Evolutionary conservation across 2,113 vertebrate genomes (phyloP), one percentile per base, ranked within the genome.

Genomic region (Galemys pyrenaicus): DNA sequence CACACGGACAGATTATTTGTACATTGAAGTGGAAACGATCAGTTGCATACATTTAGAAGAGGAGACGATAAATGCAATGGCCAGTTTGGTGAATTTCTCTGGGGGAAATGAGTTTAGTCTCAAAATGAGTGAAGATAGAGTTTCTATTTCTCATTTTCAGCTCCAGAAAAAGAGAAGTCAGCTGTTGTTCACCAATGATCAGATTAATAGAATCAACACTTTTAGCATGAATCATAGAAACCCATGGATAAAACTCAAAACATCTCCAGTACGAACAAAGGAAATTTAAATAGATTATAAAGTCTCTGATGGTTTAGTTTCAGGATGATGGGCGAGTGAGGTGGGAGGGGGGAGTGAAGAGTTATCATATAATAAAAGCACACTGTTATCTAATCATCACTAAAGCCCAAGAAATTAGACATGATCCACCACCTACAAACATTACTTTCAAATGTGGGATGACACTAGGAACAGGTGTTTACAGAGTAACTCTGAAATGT

Each of bases 401-500:
- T 41, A 39, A 67, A 91, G 85, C 44, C 68, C 62, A 7, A 26
- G 67, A 78, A 85, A 78, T 87, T 46, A 73, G 10, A 10, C 30
- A 24, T 6, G 68, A 91, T 64, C 85, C 17, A 67, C 49, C 78
- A 75, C 62, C 49, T 74, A 49, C 58, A 49, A 41, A 1, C 35
- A 84, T 73, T 28, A 54, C 62, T 65, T 84, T 93, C 74, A 39
- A 87, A 32, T 44, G 70, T 22, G 3, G 13, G 54, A 83, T 67
- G 83, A n/a, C 75, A 56, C 24, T 37, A 54, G 51, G 85, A 87
- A 67, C 44, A 79, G 65, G 70, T 75, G 74, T 95, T 96, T 86
- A 83, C 19, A 62, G 51, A 15, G 54, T 87, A 68, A 51, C 12
- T 73, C 71, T 41, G 58, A 22, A 92, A 60, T 15, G 9, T 5